These are phyloP conservation scores for Gastrophysa polygoni DNA, from an alignment of 2,888 invertebrate genomes.

Conservation along the genomic window DNA sequence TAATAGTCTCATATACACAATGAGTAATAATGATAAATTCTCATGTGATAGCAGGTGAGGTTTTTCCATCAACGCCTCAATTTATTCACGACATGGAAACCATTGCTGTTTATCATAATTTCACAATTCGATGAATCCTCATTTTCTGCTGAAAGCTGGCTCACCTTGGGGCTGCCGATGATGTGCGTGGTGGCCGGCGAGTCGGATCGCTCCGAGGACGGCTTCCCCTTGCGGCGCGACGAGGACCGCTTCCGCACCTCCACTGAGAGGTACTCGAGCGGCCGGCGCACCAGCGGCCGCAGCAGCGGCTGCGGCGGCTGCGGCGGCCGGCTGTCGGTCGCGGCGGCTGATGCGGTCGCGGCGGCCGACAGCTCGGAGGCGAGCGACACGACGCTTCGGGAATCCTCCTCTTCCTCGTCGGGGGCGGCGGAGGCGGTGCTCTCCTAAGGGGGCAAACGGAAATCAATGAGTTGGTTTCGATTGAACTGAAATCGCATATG, in stretches of 20 bases:
- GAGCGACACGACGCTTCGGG: slow-evolving; percentile 77
- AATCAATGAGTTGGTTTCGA: too few species aligned
- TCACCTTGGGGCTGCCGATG: slow-evolving; percentile 66
- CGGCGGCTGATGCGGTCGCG: slow-evolving; percentile 69
- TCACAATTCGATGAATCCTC: too few species aligned
- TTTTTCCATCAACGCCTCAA: too few species aligned
- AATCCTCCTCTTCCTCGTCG: slow-evolving; percentile 75
- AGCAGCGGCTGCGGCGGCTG: slow-evolving; percentile 65
- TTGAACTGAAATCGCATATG: too few species aligned
- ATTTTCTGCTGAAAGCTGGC: too few species aligned
- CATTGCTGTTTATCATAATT: too few species aligned
- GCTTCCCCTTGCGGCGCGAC: slow-evolving; percentile 67
- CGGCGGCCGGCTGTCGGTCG: slow-evolving; percentile 59
- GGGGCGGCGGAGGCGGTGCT: slow-evolving; percentile 73
- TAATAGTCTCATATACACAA: too few species aligned
- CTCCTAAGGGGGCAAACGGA: too few species aligned
- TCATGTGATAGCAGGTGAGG: too few species aligned
- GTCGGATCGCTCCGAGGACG: slow-evolving; percentile 70
- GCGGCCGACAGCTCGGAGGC: slow-evolving; percentile 74
- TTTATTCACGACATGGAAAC: too few species aligned
- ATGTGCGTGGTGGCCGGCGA: slow-evolving; percentile 70
- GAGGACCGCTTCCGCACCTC: slow-evolving; percentile 72
- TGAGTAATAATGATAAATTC: too few species aligned
- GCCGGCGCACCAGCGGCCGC: slow-evolving; percentile 73
- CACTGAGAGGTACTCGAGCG: slow-evolving; percentile 75